Base-by-base conservation (phyloP, 2,797 vertebrate species). In the Bovichtus diacanthus region DNA sequence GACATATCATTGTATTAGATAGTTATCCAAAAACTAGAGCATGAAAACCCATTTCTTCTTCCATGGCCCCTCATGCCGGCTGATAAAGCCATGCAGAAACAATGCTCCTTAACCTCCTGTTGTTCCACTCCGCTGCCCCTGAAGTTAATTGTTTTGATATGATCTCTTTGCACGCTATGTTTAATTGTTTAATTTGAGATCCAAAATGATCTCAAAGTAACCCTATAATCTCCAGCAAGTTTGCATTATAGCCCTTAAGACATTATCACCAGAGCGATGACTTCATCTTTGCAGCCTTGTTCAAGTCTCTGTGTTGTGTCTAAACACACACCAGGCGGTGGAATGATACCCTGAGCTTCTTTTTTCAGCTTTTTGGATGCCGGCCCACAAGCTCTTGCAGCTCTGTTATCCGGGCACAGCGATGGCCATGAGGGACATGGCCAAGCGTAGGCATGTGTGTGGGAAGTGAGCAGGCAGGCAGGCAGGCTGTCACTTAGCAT, bases 401-500 rank as follows among this genome's bases (percentile, higher is more conserved):
- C 93, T 85, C 91, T 70, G 91, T 95, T 95, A 95, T 96, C 91
- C 86, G 92, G 95, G 94, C 91, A 90, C 92, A 85, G 82, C 92
- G 85, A 89, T 70, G 92, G 92, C 92, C 94, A 86, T 84, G 88
- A 93, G 94, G 94, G 87, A 82, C 80, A 18, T 47, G 82, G 80
- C 78, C 78, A 81, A 78, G 85, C 67, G 79, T 77, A 66, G 77
- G 86, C 86, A 66, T 87, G 88, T 88, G 86, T 86, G 89, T 90
- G 88, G 93, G 92, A 94, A 94, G 94, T 90, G 93, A 95, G 84
- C 86, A 85, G 73, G 76, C 78, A 92, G 73, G 76, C 78, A 92
- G 91, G 91, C 95, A 93, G 89, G 90, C 94, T 96, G 94, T 97
- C 94, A 94, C 90, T 95, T 95, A 95, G 94, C 94, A 96, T 97